A percentile compares a stretch with the other conserved stretches of the same genome.
Evolutionary conservation across 2,888 invertebrate species (phyloP).

Genomic region (Chironomus riparius): DNA sequence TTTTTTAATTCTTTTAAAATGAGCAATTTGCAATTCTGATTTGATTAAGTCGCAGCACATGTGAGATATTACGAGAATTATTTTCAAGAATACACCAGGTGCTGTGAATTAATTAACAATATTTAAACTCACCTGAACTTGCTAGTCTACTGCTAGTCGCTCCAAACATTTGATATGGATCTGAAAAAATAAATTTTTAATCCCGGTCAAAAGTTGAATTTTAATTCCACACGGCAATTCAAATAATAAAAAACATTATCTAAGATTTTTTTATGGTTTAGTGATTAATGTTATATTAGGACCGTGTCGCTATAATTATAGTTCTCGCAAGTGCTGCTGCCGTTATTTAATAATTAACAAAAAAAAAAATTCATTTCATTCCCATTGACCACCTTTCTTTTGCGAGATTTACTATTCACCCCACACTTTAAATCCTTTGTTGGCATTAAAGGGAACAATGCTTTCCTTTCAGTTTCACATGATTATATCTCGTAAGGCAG

Average conservation of each 20-base stretch:
- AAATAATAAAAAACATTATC: neutral
- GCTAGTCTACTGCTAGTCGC: conserved; percentile 93
- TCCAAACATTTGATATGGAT: conserved; percentile 98
- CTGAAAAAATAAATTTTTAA: conserved; percentile 44
- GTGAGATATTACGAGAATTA: neutral
- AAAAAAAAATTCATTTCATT: neutral
- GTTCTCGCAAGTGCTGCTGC: neutral
- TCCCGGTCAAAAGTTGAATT: too few relatives aligned
- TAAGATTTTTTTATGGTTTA: conserved; percentile 14
- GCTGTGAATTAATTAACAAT: neutral
- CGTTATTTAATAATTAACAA: conserved; percentile 7
- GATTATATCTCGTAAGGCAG: neutral
- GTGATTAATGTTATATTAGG: conserved; percentile 7
- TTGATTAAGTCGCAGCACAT: neutral
- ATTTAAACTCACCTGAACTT: conserved; percentile 68
- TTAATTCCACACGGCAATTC: neutral
- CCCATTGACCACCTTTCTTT: neutral
- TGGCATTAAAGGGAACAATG: neutral
- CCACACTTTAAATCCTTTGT: neutral
- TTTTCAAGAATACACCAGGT: neutral
- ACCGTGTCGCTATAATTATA: conserved; percentile 22
- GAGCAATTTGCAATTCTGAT: conserved; percentile 26
- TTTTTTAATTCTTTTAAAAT: neutral
- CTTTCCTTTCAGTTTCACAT: neutral
- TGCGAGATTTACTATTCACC: neutral